These are phyloP conservation scores for Ophiothrix spiculata DNA, from an alignment of 35 echinoderm and acorn worm species.

Conservation along the genomic window DNA sequence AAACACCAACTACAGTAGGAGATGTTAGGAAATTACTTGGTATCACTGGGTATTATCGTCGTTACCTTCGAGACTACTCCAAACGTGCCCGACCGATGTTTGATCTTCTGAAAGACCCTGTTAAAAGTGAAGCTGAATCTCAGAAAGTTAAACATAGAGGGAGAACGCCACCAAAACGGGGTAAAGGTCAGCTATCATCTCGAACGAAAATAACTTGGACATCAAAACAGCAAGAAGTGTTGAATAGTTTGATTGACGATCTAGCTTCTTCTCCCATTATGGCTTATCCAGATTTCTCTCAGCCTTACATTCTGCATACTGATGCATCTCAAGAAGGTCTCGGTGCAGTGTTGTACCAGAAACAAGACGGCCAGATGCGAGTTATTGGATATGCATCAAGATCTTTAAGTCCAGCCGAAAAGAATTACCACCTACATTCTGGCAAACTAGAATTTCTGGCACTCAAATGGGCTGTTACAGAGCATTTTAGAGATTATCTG, in stretches of 20 bases:
- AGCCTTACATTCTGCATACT: slow-evolving; percentile 57
- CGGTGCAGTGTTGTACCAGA: too few species aligned
- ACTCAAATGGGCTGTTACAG: too few species aligned
- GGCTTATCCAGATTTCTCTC: slow-evolving; percentile 45
- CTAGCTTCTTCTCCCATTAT: slow-evolving; percentile 46
- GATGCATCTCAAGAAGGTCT: too few species aligned
- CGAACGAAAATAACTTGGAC: slow-evolving; percentile 43
- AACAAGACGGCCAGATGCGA: slow-evolving; percentile 24
- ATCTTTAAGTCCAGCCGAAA: too few species aligned
- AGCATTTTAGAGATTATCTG: too few species aligned
- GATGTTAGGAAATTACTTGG: slow-evolving; percentile 44
- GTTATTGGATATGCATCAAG: slow-evolving; percentile 53
- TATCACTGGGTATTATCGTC: slow-evolving; percentile 44
- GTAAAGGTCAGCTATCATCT: slow-evolving; percentile 14
- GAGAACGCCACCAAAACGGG: background rate
- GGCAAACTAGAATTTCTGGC: too few species aligned
- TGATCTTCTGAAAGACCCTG: background rate
- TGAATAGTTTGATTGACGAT: slow-evolving; percentile 54
- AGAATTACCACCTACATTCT: too few species aligned
- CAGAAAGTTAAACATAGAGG: slow-evolving; percentile 1
- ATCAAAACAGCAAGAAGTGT: slow-evolving; percentile 32
- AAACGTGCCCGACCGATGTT: slow-evolving; percentile 50
- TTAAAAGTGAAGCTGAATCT: background rate
- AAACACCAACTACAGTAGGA: slow-evolving; percentile 36
- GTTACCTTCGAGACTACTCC: slow-evolving; percentile 33